Evolutionary conservation across 2,888 invertebrate species (phyloP).

Genomic region (Epirrita christyi): DNA sequence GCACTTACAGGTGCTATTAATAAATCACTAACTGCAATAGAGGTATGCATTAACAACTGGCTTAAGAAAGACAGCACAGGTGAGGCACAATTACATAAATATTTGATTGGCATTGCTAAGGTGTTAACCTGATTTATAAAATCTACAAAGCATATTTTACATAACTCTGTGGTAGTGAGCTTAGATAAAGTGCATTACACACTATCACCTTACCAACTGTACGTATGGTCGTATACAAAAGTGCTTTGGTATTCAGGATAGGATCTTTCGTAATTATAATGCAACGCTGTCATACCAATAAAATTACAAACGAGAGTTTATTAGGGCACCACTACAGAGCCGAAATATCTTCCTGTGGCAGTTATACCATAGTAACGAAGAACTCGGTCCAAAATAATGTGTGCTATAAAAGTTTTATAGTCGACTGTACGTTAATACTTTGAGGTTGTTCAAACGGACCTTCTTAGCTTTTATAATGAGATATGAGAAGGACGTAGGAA

Average conservation of each 20-base stretch:
- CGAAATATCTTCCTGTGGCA: too few relatives aligned
- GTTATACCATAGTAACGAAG: too few relatives aligned
- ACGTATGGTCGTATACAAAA: neutral
- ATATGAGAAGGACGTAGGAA: slow-evolving; percentile 41
- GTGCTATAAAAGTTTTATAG: too few relatives aligned
- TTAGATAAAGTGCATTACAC: neutral
- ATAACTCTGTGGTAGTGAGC: slow-evolving; percentile 11
- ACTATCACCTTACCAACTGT: neutral
- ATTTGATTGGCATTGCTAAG: slow-evolving; percentile 11
- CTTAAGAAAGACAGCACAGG: neutral
- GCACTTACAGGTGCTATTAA: too few relatives aligned
- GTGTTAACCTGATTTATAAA: slow-evolving; percentile 12
- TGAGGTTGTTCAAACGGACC: slow-evolving; percentile 4
- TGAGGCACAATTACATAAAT: slow-evolving; percentile 1
- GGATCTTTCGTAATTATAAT: too few relatives aligned
- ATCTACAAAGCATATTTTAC: slow-evolving; percentile 11
- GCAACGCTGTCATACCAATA: too few relatives aligned
- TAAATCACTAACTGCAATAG: too few relatives aligned
- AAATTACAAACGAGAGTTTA: too few relatives aligned
- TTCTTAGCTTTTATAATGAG: slow-evolving; percentile 52
- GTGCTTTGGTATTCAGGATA: neutral
- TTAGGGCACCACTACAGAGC: too few relatives aligned
- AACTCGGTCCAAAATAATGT: too few relatives aligned
- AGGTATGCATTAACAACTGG: too few relatives aligned
- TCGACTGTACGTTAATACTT: too few relatives aligned